Percentiles rank a stretch among this genome's conserved stretches.
Conservation (phyloP, 2,797 vertebrate genomes). For the Meriones psammophilus region DNA sequence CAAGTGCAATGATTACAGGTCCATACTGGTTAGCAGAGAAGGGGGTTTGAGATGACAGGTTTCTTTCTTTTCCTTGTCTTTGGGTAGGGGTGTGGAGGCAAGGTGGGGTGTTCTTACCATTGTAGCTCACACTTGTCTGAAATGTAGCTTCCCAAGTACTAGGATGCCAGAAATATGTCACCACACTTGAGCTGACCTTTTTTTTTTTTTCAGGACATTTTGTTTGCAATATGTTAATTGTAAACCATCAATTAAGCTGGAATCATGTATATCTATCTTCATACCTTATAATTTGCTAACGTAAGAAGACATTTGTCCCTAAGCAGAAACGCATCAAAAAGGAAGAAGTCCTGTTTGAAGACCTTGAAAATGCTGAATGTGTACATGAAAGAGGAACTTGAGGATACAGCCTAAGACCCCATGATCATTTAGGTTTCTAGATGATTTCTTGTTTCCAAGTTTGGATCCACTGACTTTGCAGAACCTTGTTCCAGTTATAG, state of each 20-base stretch:
- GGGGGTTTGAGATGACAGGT: background rate
- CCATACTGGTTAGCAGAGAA: background rate
- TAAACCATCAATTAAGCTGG: slow-evolving; percentile 17
- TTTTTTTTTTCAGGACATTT: slow-evolving; percentile 7
- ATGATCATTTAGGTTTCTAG: slow-evolving; percentile 67
- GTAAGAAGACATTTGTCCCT: slow-evolving; percentile 50
- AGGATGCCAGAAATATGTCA: background rate
- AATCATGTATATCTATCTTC: background rate
- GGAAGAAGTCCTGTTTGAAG: slow-evolving; percentile 13
- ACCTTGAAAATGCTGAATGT: slow-evolving; percentile 60
- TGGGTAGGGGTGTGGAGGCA: background rate
- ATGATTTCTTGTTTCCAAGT: slow-evolving; percentile 60
- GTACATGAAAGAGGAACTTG: slow-evolving; percentile 39
- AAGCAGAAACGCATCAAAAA: slow-evolving; percentile 44
- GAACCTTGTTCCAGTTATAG: background rate
- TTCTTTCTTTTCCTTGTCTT: background rate
- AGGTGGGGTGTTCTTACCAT: background rate
- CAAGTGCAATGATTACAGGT: background rate
- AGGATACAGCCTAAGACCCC: background rate
- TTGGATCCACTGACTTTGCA: slow-evolving; percentile 25
- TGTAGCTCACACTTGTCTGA: background rate
- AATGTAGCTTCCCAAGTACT: background rate
- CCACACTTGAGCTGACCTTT: background rate
- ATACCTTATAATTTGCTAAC: slow-evolving; percentile 42
- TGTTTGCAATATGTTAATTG: slow-evolving; percentile 31